phyloP scores from a whole-genome alignment of 2,888 invertebrate genomes.

The Bhutanitis thaidina region DNA sequence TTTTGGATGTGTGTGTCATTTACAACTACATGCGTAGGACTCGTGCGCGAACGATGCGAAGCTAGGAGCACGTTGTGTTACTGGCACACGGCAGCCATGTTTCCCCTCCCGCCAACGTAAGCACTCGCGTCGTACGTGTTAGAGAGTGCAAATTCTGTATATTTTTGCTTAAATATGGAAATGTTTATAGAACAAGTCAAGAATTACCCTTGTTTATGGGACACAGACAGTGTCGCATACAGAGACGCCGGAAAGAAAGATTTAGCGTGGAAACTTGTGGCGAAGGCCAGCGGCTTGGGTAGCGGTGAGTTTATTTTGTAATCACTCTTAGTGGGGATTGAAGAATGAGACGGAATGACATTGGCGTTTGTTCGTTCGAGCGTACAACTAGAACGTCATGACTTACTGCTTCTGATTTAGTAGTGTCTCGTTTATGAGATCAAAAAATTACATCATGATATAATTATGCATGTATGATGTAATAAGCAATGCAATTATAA shows the following conservation, averaged over 20 bases:
- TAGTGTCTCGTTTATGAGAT: no score
- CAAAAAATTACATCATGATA: no score
- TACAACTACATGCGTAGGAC: slow-evolving; percentile 8
- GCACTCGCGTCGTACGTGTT: slow-evolving; percentile 15
- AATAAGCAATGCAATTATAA: no score
- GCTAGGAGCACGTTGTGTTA: slow-evolving; percentile 20
- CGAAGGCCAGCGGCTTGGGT: slow-evolving; percentile 27
- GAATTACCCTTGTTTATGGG: slow-evolving; percentile 29
- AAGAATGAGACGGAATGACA: slow-evolving; percentile 6
- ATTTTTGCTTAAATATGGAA: slow-evolving; percentile 24
- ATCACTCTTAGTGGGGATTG: slow-evolving; percentile 4
- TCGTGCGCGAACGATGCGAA: slow-evolving; percentile 12
- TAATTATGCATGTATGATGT: no score
- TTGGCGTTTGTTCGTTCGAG: neutral
- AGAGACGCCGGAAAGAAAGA: slow-evolving; percentile 28
- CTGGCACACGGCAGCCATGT: slow-evolving; percentile 19
- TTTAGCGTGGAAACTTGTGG: slow-evolving; percentile 29
- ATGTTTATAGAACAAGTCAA: slow-evolving; percentile 30
- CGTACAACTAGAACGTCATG: no score
- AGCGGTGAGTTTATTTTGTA: slow-evolving; percentile 25
- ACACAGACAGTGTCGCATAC: slow-evolving; percentile 26
- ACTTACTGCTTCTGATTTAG: no score
- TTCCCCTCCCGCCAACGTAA: slow-evolving; percentile 5
- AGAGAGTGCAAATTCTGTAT: slow-evolving; percentile 6
- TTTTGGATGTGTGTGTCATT: neutral